Base-by-base conservation (phyloP, 2,888 invertebrate species). In the Blera fallax region DNA sequence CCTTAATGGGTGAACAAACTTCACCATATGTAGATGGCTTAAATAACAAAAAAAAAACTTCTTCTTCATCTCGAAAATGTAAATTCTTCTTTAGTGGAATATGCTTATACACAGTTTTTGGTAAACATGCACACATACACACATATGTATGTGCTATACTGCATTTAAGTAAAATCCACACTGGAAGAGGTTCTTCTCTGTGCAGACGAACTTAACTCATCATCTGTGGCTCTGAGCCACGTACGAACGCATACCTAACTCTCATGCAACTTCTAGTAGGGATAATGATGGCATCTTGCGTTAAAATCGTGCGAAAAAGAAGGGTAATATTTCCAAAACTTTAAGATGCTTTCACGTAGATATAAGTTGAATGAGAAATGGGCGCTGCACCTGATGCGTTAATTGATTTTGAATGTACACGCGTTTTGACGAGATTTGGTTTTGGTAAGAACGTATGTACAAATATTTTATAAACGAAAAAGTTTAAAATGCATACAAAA, bases 181-280 rank as follows among this genome's bases (percentile, higher is more conserved):
- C 24, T 4, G 24, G 24, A 24, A 3, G 24, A 24, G 24, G 4
- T 54, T 16, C 37, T 21, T 10, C 58, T 6, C 10, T 58, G n/a
- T 60, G 60, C 29, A 64, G 45, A 45, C 45, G 32, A 64, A 64
- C 64, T 64, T 64, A 18, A 48, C 64, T 64, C 64, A 64, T 64
- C 64, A 64, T 48, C 45, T 16, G n/a, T 21, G 7, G 21, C 3
- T n/a, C 40, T 40, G 32, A 32, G 29, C 18, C 64, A 64, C 64
- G 64, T 64, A 64, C 29, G 29, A 11, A 32, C n/a, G 32, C 40
- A 24, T 24, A 64, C 37, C 16, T 29, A 32, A 48, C 29, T 45
- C n/a, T 16, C 8, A 18, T 32, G 11, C 32, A 64, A 45, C 29
- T 11, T 64, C 45, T 16, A 29, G 64, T 64, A 48, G 10, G 45